A percentile compares a stretch with the other conserved stretches of the same genome.
phyloP scores from a whole-genome alignment of 2,888 invertebrate species.

The Euphydryas editha region DNA sequence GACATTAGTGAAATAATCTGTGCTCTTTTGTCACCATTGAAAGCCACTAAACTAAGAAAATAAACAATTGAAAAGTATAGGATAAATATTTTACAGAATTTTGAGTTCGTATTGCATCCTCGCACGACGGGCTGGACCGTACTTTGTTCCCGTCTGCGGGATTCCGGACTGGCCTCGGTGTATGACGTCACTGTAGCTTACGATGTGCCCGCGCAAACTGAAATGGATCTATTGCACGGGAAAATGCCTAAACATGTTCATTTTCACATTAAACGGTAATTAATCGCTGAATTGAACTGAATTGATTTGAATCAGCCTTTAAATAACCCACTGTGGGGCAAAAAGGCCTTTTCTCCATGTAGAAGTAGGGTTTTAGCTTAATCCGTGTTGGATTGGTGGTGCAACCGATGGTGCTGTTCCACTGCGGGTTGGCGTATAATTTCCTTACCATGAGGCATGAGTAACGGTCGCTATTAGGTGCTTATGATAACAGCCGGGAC shows the following conservation, averaged over 20 bases:
- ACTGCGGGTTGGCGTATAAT: too few relatives aligned
- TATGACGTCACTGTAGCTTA: conserved; percentile 95
- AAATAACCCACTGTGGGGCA: too few relatives aligned
- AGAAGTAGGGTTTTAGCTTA: too few relatives aligned
- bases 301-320: neutral
- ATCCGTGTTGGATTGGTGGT: too few relatives aligned
- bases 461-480: too few relatives aligned
- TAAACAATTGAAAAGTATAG: neutral
- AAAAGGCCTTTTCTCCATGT: too few relatives aligned
- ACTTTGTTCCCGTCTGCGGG: conserved; percentile 82
- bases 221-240: conserved; percentile 87
- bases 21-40: too few relatives aligned
- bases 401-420: too few relatives aligned
- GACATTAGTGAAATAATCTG: too few relatives aligned
- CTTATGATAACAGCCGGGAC: too few relatives aligned
- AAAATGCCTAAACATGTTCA: conserved; percentile 89
- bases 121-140: conserved; percentile 91
- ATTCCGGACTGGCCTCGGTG: conserved; percentile 87
- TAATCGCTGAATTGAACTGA: neutral
- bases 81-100: conserved; percentile 65
- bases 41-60: too few relatives aligned
- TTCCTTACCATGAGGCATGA: too few relatives aligned
- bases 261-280: conserved; percentile 88
- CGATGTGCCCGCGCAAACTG: conserved; percentile 90
- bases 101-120: conserved; percentile 92